Percentiles rank a stretch among this genome's conserved stretches.
phyloP scores from a whole-genome alignment of 1,140 invertebrate species.

The Zeugodacus cucurbitae region DNA sequence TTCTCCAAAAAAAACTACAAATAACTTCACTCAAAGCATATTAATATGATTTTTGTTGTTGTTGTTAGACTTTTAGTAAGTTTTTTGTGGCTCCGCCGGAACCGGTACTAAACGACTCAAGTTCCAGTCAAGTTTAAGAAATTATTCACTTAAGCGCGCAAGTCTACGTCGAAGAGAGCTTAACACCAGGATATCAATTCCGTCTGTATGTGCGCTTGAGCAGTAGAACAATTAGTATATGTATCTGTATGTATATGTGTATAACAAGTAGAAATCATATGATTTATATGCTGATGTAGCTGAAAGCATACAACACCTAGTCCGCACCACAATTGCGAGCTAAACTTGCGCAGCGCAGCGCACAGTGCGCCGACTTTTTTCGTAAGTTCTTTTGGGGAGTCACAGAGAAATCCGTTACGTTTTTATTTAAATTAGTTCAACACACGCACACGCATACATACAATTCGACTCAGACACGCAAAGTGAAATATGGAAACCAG shows the following conservation, averaged over 20 bases:
- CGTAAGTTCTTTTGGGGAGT: neutral
- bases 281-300: neutral
- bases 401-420: conserved; percentile 21
- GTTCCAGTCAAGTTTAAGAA: conserved; percentile 33
- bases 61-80: neutral
- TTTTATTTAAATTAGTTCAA: conserved; percentile 33
- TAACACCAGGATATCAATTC: neutral
- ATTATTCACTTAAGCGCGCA: neutral
- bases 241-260: neutral
- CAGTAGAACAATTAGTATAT: neutral
- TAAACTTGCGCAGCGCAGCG: neutral
- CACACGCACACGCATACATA: neutral
- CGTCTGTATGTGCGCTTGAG: neutral
- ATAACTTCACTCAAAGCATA: neutral
- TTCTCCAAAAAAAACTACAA: neutral
- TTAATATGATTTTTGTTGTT: neutral
- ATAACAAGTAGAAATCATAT: neutral
- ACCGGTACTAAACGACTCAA: conserved; percentile 17
- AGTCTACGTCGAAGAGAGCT: neutral
- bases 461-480: neutral
- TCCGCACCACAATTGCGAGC: neutral
- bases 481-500: conserved; percentile 23
- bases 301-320: neutral
- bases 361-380: neutral
- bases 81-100: neutral